A percentile compares a stretch with the other conserved stretches of the same genome.
Evolutionary conservation across 2,888 invertebrate genomes (phyloP).

Genomic region (Acleris emargana): DNA sequence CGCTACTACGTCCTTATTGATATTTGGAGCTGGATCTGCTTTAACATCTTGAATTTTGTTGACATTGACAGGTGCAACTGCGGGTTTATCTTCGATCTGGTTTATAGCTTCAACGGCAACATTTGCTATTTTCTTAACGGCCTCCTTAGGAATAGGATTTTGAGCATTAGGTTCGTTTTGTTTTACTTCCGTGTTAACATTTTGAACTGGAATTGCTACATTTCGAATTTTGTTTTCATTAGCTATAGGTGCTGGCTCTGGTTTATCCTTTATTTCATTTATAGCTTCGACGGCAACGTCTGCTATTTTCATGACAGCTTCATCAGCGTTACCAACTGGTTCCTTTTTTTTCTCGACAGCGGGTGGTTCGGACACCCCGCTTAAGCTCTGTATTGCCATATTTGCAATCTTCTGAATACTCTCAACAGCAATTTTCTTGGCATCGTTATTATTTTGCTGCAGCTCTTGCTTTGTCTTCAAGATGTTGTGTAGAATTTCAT

Average conservation of each 20-base stretch:
- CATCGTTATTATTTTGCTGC: slow-evolving; percentile 74
- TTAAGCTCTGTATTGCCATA: slow-evolving; percentile 74
- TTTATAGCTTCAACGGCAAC: slow-evolving; percentile 31
- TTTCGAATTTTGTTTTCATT: slow-evolving; percentile 22
- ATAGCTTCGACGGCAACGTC: slow-evolving; percentile 41
- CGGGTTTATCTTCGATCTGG: slow-evolving; percentile 38
- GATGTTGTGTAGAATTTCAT: slow-evolving; percentile 85
- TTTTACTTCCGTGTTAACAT: slow-evolving; percentile 18
- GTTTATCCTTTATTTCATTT: slow-evolving; percentile 38
- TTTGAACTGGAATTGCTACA: slow-evolving; percentile 20
- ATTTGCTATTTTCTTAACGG: slow-evolving; percentile 50
- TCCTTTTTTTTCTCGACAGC: slow-evolving; percentile 35
- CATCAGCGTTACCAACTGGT: slow-evolving; percentile 32
- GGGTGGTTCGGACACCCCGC: slow-evolving; percentile 69
- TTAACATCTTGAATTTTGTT: slow-evolving; percentile 21
- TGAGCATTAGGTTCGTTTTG: slow-evolving; percentile 17
- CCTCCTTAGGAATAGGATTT: slow-evolving; percentile 1
- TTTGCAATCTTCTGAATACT: slow-evolving; percentile 79
- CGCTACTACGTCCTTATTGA: slow-evolving; percentile 11
- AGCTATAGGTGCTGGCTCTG: slow-evolving; percentile 41
- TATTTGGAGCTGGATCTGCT: slow-evolving; percentile 15
- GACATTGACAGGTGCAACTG: too few relatives aligned
- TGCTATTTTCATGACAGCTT: slow-evolving; percentile 48
- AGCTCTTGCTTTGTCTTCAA: slow-evolving; percentile 82
- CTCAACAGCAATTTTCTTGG: slow-evolving; percentile 78